Evolutionary conservation across 2,888 invertebrate species (phyloP), one percentile per base, ranked within the genome.

Genomic region (Ametastegia equiseti): DNA sequence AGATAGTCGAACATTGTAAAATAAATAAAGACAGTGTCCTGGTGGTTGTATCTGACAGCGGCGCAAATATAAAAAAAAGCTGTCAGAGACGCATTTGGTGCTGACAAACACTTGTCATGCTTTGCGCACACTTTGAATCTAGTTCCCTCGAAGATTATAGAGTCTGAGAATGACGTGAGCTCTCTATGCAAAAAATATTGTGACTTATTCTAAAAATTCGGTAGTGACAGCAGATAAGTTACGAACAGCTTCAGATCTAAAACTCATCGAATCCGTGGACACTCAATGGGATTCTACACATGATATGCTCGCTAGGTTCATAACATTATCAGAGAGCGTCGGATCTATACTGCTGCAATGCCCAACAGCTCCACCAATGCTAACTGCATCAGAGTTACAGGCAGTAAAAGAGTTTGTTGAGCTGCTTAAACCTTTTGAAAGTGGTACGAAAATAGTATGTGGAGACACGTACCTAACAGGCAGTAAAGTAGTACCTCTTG

Each of bases 71-170:
- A 4, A 81, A 78, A 47, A n/a, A 84, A 84, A 79, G 83, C 86
- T 23, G 63, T 85, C 5, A 79, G 30, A n/a, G 80, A 83, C 15
- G 54, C 27, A 19, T 85, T 86, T 79, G 84, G 85, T 15, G 67
- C 71, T 15, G 73, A 82, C 11, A 83, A 84, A 81, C 83, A 85
- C 73, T 57, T 84, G 33, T 50, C 83, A 42, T 87, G 86, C 77
- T 84, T 85, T 65, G 85, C 84, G 4, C 85, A 86, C 47, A 84
- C 83, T 9, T 39, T 86, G 30, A 87, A 86, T 83, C 80, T 85
- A 65, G 83, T 87, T 13, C 82, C 82, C 39, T 78, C 77, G 19
- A 80, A 83, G 19, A 81, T 85, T 11, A 69, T 85, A 27, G 80
- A 78, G 67, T 57, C 80, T 7, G 78, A 81, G 27, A 57, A 79